Evolutionary conservation across 2,797 vertebrate species (phyloP).

Genomic region (Acanthopagrus latus): DNA sequence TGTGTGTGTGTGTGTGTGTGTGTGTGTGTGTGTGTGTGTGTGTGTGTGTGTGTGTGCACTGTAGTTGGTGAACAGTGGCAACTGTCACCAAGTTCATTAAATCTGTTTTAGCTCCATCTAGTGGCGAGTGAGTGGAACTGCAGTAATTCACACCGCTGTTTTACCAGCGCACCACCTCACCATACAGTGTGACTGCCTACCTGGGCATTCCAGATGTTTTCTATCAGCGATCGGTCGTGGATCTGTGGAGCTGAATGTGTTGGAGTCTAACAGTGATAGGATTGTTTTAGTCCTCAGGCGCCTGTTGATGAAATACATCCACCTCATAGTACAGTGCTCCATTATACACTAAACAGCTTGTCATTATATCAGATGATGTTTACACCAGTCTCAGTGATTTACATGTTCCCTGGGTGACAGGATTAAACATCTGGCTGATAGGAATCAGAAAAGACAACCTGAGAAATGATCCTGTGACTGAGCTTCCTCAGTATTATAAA

Average conservation of each 20-base stretch:
- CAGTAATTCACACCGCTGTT: neutral
- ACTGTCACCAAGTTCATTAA: slow-evolving; percentile 20
- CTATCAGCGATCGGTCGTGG: slow-evolving; percentile 30
- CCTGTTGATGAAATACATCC: slow-evolving; percentile 35
- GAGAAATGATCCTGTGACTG: neutral
- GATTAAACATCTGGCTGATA: neutral
- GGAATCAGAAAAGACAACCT: neutral
- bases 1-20: slow-evolving; percentile 13
- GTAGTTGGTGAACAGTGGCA: neutral
- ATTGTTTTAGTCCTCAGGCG: slow-evolving; percentile 35
- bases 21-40: slow-evolving; percentile 6
- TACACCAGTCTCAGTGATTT: neutral
- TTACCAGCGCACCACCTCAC: neutral
- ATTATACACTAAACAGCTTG: neutral
- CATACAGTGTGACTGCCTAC: neutral
- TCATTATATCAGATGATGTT: neutral
- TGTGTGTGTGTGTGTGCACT: slow-evolving; percentile 1
- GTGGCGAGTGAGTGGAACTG: slow-evolving; percentile 47
- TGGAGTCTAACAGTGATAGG: neutral
- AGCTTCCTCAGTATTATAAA: neutral
- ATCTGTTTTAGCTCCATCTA: slow-evolving; percentile 62
- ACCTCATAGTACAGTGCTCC: neutral
- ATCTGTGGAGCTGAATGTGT: neutral
- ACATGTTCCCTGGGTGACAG: neutral
- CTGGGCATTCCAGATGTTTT: slow-evolving; percentile 35